phyloP scores from a whole-genome alignment of 2,797 vertebrate species.

The Macropodus opercularis region DNA sequence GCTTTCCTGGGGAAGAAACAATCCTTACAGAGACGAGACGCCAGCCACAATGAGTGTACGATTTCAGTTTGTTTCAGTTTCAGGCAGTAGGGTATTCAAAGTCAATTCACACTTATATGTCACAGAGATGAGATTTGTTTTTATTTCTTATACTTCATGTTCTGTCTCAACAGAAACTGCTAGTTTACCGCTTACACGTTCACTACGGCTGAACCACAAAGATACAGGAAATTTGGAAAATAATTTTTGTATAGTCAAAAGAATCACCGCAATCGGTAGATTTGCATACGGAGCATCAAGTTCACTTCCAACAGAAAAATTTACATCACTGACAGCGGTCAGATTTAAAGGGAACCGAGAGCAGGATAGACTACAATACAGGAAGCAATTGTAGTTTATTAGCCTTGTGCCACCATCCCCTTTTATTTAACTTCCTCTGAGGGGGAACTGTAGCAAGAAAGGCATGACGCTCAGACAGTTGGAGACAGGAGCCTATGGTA shows the following conservation, averaged over 20 bases:
- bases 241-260: no score
- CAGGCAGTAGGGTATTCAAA: neutral
- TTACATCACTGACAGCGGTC: neutral
- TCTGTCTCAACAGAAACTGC: conserved; percentile 1
- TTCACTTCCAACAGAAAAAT: neutral
- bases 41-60: neutral
- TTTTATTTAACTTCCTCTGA: neutral
- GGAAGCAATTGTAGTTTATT: neutral
- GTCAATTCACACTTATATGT: neutral
- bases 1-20: conserved; percentile 68
- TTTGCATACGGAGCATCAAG: no score
- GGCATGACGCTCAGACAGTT: neutral
- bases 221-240: no score
- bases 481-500: neutral
- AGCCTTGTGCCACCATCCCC: neutral
- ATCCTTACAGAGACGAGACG: conserved; percentile 15
- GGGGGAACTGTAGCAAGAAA: neutral
- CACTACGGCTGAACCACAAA: no score
- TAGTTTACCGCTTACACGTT: neutral
- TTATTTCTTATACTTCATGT: conserved; percentile 9
- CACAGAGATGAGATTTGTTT: neutral
- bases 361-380: neutral
- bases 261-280: no score
- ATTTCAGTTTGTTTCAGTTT: neutral
- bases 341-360: neutral